Percentiles rank a stretch among this genome's conserved stretches.
These are phyloP conservation scores for Eremobia ochroleuca DNA, from an alignment of 2,888 invertebrate species.

Conservation along the genomic window DNA sequence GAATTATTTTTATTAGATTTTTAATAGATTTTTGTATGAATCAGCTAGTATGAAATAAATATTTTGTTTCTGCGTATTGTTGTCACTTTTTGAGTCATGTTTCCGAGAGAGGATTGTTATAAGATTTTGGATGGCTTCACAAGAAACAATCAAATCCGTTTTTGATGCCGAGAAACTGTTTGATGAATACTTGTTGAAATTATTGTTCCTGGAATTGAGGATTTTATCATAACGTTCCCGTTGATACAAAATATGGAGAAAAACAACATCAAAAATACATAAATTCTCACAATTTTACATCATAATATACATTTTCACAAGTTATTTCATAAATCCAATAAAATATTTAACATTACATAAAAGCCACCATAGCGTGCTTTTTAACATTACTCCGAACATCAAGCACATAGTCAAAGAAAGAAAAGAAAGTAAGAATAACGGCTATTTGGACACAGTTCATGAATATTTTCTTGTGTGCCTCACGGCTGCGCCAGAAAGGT, in stretches of 20 bases:
- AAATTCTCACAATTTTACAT: neutral
- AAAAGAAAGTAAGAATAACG: too few relatives aligned
- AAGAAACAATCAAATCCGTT: neutral
- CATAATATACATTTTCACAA: too few relatives aligned
- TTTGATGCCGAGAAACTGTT: neutral
- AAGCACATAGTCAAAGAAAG: too few relatives aligned
- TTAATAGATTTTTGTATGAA: too few relatives aligned
- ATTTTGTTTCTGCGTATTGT: neutral
- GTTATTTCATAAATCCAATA: too few relatives aligned
- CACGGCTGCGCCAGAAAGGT: neutral
- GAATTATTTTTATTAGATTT: too few relatives aligned
- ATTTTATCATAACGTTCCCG: neutral
- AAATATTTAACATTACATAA: too few relatives aligned
- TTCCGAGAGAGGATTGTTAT: neutral
- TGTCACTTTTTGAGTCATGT: too few relatives aligned
- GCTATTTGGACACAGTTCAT: neutral
- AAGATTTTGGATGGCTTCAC: neutral
- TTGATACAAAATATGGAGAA: neutral
- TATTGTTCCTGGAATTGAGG: neutral
- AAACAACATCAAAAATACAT: neutral
- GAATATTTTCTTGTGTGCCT: neutral
- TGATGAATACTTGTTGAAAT: neutral
- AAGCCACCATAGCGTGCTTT: too few relatives aligned
- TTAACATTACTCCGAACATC: too few relatives aligned
- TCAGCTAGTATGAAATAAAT: neutral